phyloP scores from a whole-genome alignment of 2,888 invertebrate genomes.

The Nomada lathburiana region DNA sequence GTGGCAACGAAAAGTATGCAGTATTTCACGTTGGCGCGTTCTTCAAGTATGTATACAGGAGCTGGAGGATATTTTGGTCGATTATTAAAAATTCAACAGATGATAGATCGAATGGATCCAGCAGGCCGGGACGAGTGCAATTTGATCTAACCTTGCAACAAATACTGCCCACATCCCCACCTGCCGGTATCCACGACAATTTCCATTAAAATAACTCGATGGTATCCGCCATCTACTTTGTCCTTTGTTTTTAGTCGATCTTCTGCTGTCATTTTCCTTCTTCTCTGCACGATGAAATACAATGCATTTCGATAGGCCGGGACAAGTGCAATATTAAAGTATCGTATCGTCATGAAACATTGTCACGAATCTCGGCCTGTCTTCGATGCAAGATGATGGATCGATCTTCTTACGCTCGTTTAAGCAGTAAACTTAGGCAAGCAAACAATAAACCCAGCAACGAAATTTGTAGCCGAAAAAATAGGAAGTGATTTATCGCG shows the following conservation, averaged over 20 bases:
- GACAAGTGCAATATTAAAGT: constrained; percentile 85
- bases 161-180: constrained; percentile 83
- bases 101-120: constrained; percentile 75
- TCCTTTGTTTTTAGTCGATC: constrained; percentile 27
- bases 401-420: background rate
- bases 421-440: background rate
- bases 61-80: background rate
- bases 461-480: background rate
- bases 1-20: background rate
- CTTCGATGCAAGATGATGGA: constrained; percentile 79
- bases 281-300: constrained; percentile 41
- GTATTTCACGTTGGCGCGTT: background rate
- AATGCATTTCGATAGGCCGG: constrained; percentile 84
- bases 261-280: background rate
- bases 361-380: constrained; percentile 84
- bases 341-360: constrained; percentile 79
- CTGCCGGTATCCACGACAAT: constrained; percentile 78
- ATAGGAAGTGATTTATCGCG: too few relatives aligned
- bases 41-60: background rate
- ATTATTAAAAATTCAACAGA: constrained; percentile 4
- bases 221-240: constrained; percentile 15
- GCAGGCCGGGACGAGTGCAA: constrained; percentile 85
- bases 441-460: background rate
- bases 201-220: constrained; percentile 12
- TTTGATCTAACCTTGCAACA: constrained; percentile 82